phyloP scores from a whole-genome alignment of 2,797 vertebrate genomes.

The Melopsittacus undulatus region DNA sequence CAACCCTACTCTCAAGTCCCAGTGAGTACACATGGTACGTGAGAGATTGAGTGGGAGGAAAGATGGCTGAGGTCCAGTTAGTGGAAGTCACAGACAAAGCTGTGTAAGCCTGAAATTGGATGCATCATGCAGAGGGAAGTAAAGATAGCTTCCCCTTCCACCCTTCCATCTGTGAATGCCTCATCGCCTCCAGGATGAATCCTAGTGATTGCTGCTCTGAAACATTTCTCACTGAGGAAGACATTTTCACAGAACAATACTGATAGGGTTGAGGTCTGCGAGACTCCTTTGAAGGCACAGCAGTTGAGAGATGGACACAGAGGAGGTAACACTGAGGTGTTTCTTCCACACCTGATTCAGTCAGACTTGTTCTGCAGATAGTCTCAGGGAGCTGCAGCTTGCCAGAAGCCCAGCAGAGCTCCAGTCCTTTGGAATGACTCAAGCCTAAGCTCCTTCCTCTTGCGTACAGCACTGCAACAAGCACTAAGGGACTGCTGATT shows the following conservation, averaged over 20 bases:
- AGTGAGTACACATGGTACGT: conserved; percentile 3
- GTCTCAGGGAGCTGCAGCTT: neutral
- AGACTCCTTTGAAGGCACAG: neutral
- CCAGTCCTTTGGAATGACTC: neutral
- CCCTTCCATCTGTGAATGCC: neutral
- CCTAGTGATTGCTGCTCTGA: neutral
- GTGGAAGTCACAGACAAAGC: conserved; percentile 16
- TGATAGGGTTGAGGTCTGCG: neutral
- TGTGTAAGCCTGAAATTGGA: neutral
- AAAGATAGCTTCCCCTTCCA: conserved; percentile 41
- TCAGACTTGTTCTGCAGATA: neutral
- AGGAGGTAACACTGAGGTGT: neutral
- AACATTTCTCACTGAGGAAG: neutral
- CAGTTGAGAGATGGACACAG: neutral
- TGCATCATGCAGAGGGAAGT: neutral
- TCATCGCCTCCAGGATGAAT: neutral
- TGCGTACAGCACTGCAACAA: neutral
- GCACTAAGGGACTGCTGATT: neutral
- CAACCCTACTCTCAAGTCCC: conserved; percentile 5
- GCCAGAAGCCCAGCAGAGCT: neutral
- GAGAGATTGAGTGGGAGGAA: conserved; percentile 55
- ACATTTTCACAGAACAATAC: neutral
- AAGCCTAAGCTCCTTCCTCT: neutral
- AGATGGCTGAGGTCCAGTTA: conserved; percentile 37
- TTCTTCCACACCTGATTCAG: neutral